Conservation (phyloP, 2,888 invertebrate species). For the Drosophila maculinotata region DNA sequence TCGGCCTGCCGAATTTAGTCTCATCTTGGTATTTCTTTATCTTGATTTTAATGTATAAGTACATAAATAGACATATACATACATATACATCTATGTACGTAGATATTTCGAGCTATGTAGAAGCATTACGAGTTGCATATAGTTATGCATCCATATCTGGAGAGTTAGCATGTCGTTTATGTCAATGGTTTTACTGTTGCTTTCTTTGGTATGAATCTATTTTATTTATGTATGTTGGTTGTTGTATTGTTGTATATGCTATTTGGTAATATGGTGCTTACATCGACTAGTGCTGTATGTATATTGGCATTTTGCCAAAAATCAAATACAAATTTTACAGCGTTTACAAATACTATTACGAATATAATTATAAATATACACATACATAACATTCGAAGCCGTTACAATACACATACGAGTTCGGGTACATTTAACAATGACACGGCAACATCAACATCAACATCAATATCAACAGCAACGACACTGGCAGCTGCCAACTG, state of each 20-base stretch:
- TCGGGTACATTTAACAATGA: conserved; percentile 60
- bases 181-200: conserved; percentile 5
- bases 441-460: conserved; percentile 60
- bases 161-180: neutral
- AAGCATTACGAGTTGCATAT: conserved; percentile 6
- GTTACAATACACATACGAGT: conserved; percentile 45
- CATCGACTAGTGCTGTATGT: conserved; percentile 36
- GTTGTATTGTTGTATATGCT: conserved; percentile 5
- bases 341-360: conserved; percentile 40
- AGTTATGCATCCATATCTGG: conserved; percentile 1
- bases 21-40: neutral
- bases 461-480: conserved; percentile 16
- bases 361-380: conserved; percentile 42
- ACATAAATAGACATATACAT: conserved; percentile 5
- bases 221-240: neutral
- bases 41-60: conserved; percentile 12
- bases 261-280: conserved; percentile 40
- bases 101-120: conserved; percentile 4
- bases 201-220: neutral
- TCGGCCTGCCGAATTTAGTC: conserved; percentile 30
- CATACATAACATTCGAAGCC: conserved; percentile 51
- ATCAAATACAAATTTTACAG: conserved; percentile 42
- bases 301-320: conserved; percentile 36
- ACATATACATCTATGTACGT: conserved; percentile 2
- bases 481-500: conserved; percentile 25